Percentiles rank a stretch among this genome's conserved stretches.
phyloP scores from a whole-genome alignment of 1,140 invertebrate species.

The Anagrus nilaparvatae region DNA sequence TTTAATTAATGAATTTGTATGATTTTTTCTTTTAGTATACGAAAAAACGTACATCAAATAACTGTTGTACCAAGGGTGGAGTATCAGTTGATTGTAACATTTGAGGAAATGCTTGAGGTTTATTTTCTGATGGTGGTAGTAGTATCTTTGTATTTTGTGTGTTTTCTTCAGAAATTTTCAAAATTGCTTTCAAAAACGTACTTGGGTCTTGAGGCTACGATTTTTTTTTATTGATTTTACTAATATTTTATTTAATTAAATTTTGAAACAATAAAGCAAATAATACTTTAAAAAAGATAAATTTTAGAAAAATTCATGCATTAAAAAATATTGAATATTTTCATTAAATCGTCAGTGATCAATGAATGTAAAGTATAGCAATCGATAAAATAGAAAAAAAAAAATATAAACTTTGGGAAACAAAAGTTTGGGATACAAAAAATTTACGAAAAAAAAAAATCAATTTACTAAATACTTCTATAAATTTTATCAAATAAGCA shows the following conservation, averaged over 20 bases:
- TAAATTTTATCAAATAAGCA: no score
- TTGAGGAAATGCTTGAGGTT: constrained; percentile 20
- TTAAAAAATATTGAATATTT: no score
- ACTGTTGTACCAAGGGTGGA: constrained; percentile 34
- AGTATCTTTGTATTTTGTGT: constrained; percentile 14
- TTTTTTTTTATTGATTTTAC: constrained; percentile 16
- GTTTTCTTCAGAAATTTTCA: constrained; percentile 35
- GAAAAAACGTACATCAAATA: constrained; percentile 32
- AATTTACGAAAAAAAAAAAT: no score
- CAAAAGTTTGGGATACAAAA: no score
- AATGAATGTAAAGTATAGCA: no score
- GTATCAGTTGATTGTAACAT: constrained; percentile 22
- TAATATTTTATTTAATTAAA: not conserved
- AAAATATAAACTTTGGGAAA: no score
- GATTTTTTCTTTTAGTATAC: not conserved
- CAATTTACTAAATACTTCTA: no score
- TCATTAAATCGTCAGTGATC: no score
- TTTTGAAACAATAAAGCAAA: not conserved
- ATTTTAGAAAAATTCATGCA: not conserved
- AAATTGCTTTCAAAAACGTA: constrained; percentile 35
- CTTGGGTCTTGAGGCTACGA: constrained; percentile 34
- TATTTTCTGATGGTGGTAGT: constrained; percentile 11
- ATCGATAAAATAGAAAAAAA: no score
- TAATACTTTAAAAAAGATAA: not conserved
- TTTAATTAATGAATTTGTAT: not conserved